Conservation (phyloP, 2,888 invertebrate genomes). For the Laspeyria flexula region DNA sequence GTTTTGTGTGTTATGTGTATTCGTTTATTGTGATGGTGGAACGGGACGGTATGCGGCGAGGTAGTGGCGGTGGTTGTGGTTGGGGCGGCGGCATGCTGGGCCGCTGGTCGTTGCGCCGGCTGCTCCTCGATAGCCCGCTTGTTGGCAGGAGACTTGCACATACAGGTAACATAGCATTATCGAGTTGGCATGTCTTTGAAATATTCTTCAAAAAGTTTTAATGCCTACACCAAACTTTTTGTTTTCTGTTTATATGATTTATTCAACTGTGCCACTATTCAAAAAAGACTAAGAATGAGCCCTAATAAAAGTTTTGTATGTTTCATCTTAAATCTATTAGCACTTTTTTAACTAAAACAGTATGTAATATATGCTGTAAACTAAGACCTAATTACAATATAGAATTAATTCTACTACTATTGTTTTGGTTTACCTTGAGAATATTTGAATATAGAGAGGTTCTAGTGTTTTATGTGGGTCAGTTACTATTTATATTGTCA, state of each 20-base stretch:
- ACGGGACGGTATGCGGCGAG: conserved; percentile 76
- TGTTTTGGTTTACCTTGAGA: conserved; percentile 2
- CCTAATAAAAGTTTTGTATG: too few relatives aligned
- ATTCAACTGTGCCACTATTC: too few relatives aligned
- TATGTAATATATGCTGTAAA: too few relatives aligned
- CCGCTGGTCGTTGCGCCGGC: conserved; percentile 89
- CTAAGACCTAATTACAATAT: too few relatives aligned
- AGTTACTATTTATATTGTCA: not conserved
- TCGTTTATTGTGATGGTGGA: conserved; percentile 75
- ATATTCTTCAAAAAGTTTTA: too few relatives aligned
- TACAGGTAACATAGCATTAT: conserved; percentile 74
- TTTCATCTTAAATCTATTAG: too few relatives aligned
- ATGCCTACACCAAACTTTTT: too few relatives aligned
- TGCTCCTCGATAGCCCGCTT: conserved; percentile 90
- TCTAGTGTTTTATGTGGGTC: not conserved
- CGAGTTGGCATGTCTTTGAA: too few relatives aligned
- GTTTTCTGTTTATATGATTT: too few relatives aligned
- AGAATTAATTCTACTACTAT: conserved; percentile 1
- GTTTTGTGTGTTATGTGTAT: conserved; percentile 66
- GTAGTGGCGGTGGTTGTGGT: conserved; percentile 74
- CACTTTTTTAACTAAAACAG: too few relatives aligned
- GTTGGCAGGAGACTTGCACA: conserved; percentile 88
- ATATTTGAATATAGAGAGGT: not conserved
- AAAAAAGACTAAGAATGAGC: too few relatives aligned
- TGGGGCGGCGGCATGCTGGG: conserved; percentile 81